Evolutionary conservation across 2,113 vertebrate genomes (phyloP), one percentile per base, ranked within the genome.

Genomic region (Neotragus pygmaeus): DNA sequence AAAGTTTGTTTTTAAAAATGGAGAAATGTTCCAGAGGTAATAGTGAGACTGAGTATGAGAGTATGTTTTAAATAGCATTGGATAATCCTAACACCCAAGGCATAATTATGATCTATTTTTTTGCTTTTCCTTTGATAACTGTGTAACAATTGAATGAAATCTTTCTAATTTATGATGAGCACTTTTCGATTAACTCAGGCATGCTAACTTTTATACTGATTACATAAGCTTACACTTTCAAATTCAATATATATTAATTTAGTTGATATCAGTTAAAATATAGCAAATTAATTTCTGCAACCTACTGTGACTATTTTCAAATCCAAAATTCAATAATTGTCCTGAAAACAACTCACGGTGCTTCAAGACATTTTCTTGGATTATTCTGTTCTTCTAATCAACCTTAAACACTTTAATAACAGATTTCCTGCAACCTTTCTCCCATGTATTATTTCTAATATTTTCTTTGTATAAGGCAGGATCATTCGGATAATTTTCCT

Each of bases 181-280:
- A 62, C 49, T 94, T 93, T 96, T 80, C 8, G 66, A 60, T 96
- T 85, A 97, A 83, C 81, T 86, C 3, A 75, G 16, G 14, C 36
- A 93, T 60, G 25, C 21, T 88, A 66, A 92, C 92, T 92, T 94
- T 96, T 92, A 88, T 66, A 97, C 33, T 87, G 70, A 94, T 92
- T 88, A 51, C 47, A 88, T 58, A 92, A 88, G 85, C n/a, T 86
- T 78, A 64, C 4, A 49, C 62, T 16, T 81, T 96, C 90, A 95
- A 78, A 80, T 93, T 80, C 12, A 89, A 64, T 11, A 57, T 43
- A 45, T 88, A 47, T 64, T n/a, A 77, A 83, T 78, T 96, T 55
- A 12, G 6, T 39, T 33, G 33, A 33, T 96, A 85, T 77, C 4
- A 30, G 47, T 64, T 94, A 94, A 92, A 90, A 73, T 92, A 80